Evolutionary conservation across 1,140 invertebrate species (phyloP), one percentile per base, ranked within the genome.

Genomic region (Marisa cornuarietis): DNA sequence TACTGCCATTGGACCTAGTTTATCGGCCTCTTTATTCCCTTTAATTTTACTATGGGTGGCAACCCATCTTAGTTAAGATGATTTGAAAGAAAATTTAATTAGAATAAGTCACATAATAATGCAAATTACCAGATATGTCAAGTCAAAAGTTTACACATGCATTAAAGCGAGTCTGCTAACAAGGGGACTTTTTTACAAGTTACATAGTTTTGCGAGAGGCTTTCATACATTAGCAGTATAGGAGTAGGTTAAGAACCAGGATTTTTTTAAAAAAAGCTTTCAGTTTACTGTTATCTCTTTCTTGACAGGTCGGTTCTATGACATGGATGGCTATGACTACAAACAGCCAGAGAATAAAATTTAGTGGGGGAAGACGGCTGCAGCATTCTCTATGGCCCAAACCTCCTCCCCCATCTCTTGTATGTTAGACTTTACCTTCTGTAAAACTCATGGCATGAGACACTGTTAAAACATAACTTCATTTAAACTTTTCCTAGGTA

Each of bases 281-380:
- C 18, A 10, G 14, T 14, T 72, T 49, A 16, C 61, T 76, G 54
- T 20, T 63, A n/a, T 26, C 14, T 76, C 8, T 76, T 62, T 76
- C n/a, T 31, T 16, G 3, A 16, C 61, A 79, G 78, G 72, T 31
- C 63, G 73, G 20, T 14, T 71, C 24, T 63, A 68, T 65, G 22
- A 31, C 52, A 51, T 62, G 68, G 54, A 26, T 20, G 73, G 79
- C 20, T 69, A 69, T n/a, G 73, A 80, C 66, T 71, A 69, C 73
- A 75, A 65, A 31, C 79, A 80, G 58, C 79, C 62, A 13, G 73
- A 76, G 13, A 73, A 80, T 65, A 80, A 49, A 13, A 22, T 54
- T 22, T 16, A 63, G 22, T 42, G 31, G 31, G 2, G 31, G 62
- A 73, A 14, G 76, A 71, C 24, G 73, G 51, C 31, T 49, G 75